Evolutionary conservation across 2,113 vertebrate species (phyloP), one percentile per base, ranked within the genome.

Genomic region (Calypte anna): DNA sequence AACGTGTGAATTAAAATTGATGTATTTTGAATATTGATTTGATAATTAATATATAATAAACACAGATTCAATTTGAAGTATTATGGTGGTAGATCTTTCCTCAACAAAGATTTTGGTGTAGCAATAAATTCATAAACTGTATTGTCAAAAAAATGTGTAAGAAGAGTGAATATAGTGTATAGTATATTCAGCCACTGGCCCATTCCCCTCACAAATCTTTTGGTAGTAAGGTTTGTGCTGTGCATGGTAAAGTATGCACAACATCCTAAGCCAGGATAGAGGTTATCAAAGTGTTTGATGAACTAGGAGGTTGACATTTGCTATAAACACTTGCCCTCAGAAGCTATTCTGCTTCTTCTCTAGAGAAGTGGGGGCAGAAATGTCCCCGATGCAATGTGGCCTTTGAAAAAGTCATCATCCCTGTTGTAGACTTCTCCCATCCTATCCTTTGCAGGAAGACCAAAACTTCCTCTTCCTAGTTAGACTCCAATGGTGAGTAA

Each of bases 281-380:
- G 22, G 8, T 75, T 74, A 62, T 28, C n/a, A 33, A 48, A 58
- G 27, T 3, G 0, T 86, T 78, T 7, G 9, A 27, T 70, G 57
- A 91, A 43, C 36, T 20, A 53, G 55, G 53, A 55, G 31, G 31
- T 20, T 91, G 66, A 24, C 1, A 0, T 76, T 53, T 51, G 28
- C 68, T 86, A 14, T 33, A 68, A 86, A 16, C 23, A 48, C 54
- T 68, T 10, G 0, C 46, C 43, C 73, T 43, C 59, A 38, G 77
- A 27, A 74, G 7, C 30, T 2, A 1, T 54, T 86, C 44, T 76
- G n/a, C 50, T 68, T 23, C 58, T 87, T 67, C 77, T 82, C 27
- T 43, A 38, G 33, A 68, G 53, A 70, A 68, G 23, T 43, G 23
- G 14, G 18, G 8, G 11, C 0, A 2, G 14, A 1, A 0, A 27